phyloP scores from a whole-genome alignment of 2,113 vertebrate species.

The Oriolus oriolus region DNA sequence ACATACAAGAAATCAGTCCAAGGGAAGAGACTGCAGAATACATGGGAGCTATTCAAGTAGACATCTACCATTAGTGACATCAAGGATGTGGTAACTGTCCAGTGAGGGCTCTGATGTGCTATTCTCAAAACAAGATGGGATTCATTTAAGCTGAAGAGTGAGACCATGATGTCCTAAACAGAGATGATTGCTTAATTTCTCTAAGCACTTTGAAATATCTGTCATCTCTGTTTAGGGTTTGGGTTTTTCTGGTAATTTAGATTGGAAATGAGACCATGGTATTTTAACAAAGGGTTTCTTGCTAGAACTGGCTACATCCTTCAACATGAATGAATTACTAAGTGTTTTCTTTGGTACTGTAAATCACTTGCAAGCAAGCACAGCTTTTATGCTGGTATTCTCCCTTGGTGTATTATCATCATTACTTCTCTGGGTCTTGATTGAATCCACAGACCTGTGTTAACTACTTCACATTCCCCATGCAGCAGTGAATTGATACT shows the following conservation, averaged over 20 bases:
- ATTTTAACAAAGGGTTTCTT: neutral
- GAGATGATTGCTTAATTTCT: neutral
- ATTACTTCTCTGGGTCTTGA: neutral
- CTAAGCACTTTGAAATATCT: neutral
- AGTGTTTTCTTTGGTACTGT: neutral
- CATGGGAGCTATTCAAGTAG: neutral
- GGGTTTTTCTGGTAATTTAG: neutral
- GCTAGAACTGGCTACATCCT: neutral
- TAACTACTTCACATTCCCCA: neutral
- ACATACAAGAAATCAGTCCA: neutral
- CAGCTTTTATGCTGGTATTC: neutral
- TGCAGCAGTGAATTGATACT: neutral
- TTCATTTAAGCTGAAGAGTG: neutral
- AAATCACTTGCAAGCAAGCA: neutral
- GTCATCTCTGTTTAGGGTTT: neutral
- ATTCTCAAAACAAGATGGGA: neutral
- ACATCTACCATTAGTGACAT: neutral
- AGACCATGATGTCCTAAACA: neutral
- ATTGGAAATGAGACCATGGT: neutral
- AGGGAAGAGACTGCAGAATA: neutral
- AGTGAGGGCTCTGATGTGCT: neutral
- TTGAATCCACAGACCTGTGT: neutral
- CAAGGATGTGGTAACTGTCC: neutral
- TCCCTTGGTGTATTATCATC: neutral
- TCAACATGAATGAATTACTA: neutral